Percentiles rank a stretch among this genome's conserved stretches.
phyloP scores from a whole-genome alignment of 2,113 vertebrate species.

The Silurus meridionalis region DNA sequence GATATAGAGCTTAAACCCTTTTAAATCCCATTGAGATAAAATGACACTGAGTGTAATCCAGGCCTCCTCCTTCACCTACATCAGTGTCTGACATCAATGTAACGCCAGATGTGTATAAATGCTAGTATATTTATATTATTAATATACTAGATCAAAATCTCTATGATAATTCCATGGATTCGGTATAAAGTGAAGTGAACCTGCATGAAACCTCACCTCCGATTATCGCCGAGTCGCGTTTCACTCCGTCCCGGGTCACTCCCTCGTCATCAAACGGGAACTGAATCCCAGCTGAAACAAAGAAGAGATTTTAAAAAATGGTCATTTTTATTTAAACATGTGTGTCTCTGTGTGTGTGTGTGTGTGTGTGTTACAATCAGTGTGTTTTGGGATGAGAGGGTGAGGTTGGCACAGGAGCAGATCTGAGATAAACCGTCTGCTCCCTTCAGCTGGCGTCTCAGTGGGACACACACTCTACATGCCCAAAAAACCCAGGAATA shows the following conservation, averaged over 20 bases:
- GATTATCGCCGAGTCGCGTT: conserved; percentile 91
- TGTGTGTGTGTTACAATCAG: not conserved
- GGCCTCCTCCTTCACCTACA: too few relatives aligned
- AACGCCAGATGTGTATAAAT: not conserved
- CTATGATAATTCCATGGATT: not conserved
- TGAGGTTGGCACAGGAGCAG: conserved; percentile 24
- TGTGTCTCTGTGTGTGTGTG: not conserved
- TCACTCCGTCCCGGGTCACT: conserved; percentile 79
- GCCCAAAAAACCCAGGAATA: not conserved
- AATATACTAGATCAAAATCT: not conserved
- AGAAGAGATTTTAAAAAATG: not conserved
- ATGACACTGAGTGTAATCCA: too few relatives aligned
- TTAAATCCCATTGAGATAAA: too few relatives aligned
- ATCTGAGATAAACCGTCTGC: conserved; percentile 45
- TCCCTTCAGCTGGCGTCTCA: conserved; percentile 48
- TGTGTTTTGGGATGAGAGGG: not conserved
- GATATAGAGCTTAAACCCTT: too few relatives aligned
- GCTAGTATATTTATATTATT: too few relatives aligned
- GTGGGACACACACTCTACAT: conserved; percentile 23
- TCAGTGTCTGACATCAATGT: too few relatives aligned
- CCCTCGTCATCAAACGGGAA: conserved; percentile 86
- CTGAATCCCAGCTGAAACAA: conserved; percentile 75
- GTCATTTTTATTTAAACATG: not conserved
- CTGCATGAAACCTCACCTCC: conserved; percentile 77
- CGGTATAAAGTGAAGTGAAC: not conserved